Percentiles rank a stretch among this genome's conserved stretches.
Conservation (phyloP, 1,140 invertebrate species). For the Caenorhabditis brenneri region DNA sequence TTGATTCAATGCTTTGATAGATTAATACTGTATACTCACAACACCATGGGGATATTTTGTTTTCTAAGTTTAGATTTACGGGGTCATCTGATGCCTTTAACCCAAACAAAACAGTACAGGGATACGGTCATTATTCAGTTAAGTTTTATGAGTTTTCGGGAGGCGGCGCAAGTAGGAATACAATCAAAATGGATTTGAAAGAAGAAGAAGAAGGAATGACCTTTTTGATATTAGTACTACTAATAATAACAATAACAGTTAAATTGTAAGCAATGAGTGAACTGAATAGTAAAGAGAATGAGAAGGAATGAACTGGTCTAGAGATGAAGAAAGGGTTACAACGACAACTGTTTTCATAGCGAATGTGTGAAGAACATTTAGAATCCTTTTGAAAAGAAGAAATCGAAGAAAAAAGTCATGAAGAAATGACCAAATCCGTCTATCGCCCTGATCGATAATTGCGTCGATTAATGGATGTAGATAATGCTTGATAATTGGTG, state of each 20-base stretch:
- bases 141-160: constrained; percentile 10
- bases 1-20: background rate
- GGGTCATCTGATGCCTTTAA: background rate
- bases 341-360: constrained; percentile 36
- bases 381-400: background rate
- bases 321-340: background rate
- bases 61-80: constrained; percentile 3
- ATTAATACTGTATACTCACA: background rate
- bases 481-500: constrained; percentile 41
- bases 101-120: background rate
- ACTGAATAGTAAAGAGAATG: background rate
- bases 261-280: background rate
- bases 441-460: constrained; percentile 46
- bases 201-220: background rate
- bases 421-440: constrained; percentile 27
- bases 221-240: constrained; percentile 22
- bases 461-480: constrained; percentile 38
- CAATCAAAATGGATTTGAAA: too few relatives aligned
- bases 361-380: constrained; percentile 15
- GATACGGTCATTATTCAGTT: constrained; percentile 24
- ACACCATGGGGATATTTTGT: background rate
- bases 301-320: constrained; percentile 30
- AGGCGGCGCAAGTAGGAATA: background rate
- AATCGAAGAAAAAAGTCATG: background rate
- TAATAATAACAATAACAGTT: background rate